Base-by-base conservation (phyloP, 2,797 vertebrate species). In the Siniperca undulata region DNA sequence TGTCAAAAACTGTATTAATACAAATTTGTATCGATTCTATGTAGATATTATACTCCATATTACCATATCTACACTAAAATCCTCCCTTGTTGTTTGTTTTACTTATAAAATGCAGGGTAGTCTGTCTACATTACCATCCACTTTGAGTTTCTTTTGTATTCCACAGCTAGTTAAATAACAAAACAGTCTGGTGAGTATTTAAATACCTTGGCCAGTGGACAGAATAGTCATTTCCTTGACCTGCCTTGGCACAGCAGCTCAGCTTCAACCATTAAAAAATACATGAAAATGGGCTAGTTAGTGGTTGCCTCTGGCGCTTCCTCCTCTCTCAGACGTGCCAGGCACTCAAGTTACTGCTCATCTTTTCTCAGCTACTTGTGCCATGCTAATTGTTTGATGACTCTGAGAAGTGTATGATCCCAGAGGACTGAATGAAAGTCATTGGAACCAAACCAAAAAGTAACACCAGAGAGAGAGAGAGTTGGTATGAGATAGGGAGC, bases 281-380 rank as follows among this genome's bases (percentile, higher is more conserved):
- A 72, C 70, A 91, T 90, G 85, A 85, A 87, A 89, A 83, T 22
- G 13, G 30, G 59, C 22, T 13, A 19, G 46, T 89, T 77, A 59
- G 64, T 24, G 10, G 62, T 38, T n/a, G 76, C 61, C 53, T 85
- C 65, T 56, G 50, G 71, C 61, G 70, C 58, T 2, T 67, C 67
- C 34, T 70, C 53, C 55, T 82, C 68, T 60, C 27, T 80, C 77
- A 48, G 68, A 65, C 52, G 2, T 74, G 78, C 46, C 76, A 65
- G 61, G 5, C 56, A 80, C 88, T 92, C 87, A 9, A 81, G 88
- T 93, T 91, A 81, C 91, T 69, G 72, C 78, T 86, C 36, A 55
- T 86, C 78, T 78, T 81, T 83, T 81, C 86, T 78, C 78, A 59
- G 87, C 80, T 78, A 83, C 67, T 55, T 65, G 53, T 78, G 76